Base-by-base conservation (phyloP, 2,113 vertebrate genomes). In the Oryzias javanicus region DNA sequence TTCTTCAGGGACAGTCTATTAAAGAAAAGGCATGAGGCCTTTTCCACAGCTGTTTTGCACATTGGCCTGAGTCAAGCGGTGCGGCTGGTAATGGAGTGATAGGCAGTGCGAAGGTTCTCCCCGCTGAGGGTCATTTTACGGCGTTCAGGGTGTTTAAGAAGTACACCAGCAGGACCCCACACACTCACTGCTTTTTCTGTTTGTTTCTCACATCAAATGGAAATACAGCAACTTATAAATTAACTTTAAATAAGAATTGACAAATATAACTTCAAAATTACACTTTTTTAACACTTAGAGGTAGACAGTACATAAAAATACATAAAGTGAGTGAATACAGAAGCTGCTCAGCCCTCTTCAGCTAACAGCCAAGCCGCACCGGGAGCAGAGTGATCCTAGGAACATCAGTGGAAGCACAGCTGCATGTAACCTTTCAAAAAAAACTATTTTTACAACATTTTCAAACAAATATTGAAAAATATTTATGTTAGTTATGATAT, bases 31-130 rank as follows among this genome's bases (percentile, higher is more conserved):
- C 87, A 89, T 81, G 81, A 89, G 84, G 86, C 77, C 87, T 87
- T 90, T 88, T 88, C 83, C 85, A 90, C 91, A 92, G 90, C 86
- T 93, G 91, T 88, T 92, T 89, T 90, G 86, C 86, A 88, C 89
- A 93, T 92, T 89, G 87, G 79, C 76, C 79, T 62, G 76, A 85
- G 81, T 70, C 53, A 64, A 82, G 67, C 67, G 50, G 60, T 55
- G 66, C 24, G 59, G 82, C 82, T 78, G 82, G 89, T 89, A 85
- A 89, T 90, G 83, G 87, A 86, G 83, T 88, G 82, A 88, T 80
- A 81, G 79, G 77, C 84, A 86, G 64, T 75, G 79, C 71, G 77
- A 81, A 89, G 83, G 71, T 65, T 74, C 20, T 65, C 67, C 87
- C 85, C 72, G 49, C 82, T 55, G 76, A 88, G 89, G 82, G 64